Percentiles rank a stretch among this genome's conserved stretches.
These are phyloP conservation scores for Leptinotarsa defecta DNA, from an alignment of 1,140 invertebrate species.

Conservation along the genomic window DNA sequence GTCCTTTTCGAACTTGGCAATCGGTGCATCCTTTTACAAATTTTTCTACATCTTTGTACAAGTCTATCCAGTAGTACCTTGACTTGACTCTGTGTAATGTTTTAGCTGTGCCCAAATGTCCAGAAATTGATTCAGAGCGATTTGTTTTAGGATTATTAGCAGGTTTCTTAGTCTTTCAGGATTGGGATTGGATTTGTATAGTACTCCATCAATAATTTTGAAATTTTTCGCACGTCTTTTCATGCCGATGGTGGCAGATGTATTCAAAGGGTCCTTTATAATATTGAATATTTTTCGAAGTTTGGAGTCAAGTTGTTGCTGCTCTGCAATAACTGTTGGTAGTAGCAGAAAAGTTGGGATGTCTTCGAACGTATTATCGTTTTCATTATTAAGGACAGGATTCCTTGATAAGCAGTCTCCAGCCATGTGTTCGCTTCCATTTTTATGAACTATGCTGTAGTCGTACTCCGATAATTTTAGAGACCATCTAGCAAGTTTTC, in stretches of 20 bases:
- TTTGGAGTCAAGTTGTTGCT: constrained; percentile 14
- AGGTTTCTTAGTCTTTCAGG: constrained; percentile 24
- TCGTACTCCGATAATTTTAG: constrained; percentile 41
- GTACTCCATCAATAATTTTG: constrained; percentile 20
- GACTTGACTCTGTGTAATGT: constrained; percentile 36
- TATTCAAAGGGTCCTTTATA: constrained; percentile 9
- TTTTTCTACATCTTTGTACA: constrained; percentile 40
- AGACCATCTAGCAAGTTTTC: constrained; percentile 47
- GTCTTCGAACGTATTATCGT: neutral
- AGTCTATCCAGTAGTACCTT: constrained; percentile 37
- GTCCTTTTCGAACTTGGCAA: constrained; percentile 28
- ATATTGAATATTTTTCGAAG: constrained; percentile 7
- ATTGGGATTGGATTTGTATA: constrained; percentile 27
- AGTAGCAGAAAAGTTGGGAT: constrained; percentile 15
- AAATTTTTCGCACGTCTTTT: constrained; percentile 31
- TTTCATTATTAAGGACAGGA: constrained; percentile 14
- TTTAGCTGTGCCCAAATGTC: constrained; percentile 36
- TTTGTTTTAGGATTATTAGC: constrained; percentile 27
- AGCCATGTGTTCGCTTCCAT: constrained; percentile 43
- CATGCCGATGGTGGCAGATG: constrained; percentile 8
- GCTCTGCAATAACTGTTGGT: constrained; percentile 15
- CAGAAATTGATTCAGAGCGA: constrained; percentile 31
- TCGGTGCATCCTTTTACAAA: constrained; percentile 44
- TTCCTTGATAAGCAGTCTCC: constrained; percentile 47
- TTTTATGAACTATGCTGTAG: constrained; percentile 43